These are phyloP conservation scores for Diaperis boleti DNA, from an alignment of 2,888 invertebrate species.

Conservation along the genomic window DNA sequence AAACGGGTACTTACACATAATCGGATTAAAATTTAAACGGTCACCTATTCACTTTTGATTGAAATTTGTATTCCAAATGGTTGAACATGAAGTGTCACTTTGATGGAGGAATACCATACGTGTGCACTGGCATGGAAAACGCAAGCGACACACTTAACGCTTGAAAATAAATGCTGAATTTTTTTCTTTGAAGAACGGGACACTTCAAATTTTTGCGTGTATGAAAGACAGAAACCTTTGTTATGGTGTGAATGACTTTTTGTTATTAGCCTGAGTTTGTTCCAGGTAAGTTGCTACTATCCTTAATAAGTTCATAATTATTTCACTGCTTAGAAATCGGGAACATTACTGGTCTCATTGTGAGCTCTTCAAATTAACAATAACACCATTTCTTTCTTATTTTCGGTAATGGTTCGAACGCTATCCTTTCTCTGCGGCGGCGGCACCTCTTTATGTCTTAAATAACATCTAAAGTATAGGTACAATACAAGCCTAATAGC, in stretches of 20 bases:
- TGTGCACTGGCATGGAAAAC: slow-evolving; percentile 39
- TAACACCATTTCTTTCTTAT: slow-evolving; percentile 11
- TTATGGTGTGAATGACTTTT: slow-evolving; percentile 11
- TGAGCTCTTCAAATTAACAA: not conserved
- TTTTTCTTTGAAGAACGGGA: slow-evolving; percentile 7
- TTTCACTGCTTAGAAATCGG: not conserved
- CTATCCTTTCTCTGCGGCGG: slow-evolving; percentile 23
- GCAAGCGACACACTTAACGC: slow-evolving; percentile 39
- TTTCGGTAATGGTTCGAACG: slow-evolving; percentile 27
- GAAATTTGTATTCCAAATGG: slow-evolving; percentile 55
- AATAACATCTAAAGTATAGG: slow-evolving; percentile 40
- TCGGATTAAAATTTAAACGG: slow-evolving; percentile 53
- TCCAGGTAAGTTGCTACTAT: not conserved
- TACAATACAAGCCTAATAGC: slow-evolving; percentile 44
- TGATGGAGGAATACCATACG: slow-evolving; percentile 37
- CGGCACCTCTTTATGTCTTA: slow-evolving; percentile 39
- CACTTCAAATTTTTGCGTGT: slow-evolving; percentile 11
- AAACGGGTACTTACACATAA: slow-evolving; percentile 41
- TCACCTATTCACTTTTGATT: slow-evolving; percentile 45
- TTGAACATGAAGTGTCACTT: slow-evolving; percentile 55
- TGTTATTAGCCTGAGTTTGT: not conserved
- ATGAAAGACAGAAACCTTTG: slow-evolving; percentile 14
- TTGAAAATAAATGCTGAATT: slow-evolving; percentile 14
- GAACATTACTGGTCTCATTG: not conserved
- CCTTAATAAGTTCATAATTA: not conserved